Evolutionary conservation across 2,888 invertebrate species (phyloP).

Genomic region (Poecilus cupreus): DNA sequence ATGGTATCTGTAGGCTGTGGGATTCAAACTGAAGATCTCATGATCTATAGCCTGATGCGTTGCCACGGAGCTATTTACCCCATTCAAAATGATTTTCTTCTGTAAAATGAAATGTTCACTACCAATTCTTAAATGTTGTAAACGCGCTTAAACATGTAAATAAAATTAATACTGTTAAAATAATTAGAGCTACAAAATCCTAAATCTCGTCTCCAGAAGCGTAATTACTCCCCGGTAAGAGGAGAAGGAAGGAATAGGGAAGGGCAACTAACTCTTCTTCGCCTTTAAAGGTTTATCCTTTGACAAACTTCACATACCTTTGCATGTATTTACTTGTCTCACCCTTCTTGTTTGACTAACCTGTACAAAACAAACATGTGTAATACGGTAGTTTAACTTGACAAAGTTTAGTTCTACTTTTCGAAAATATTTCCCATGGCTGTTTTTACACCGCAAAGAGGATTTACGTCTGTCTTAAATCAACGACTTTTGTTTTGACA

Average conservation of each 20-base stretch:
- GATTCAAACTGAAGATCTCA: too few species aligned
- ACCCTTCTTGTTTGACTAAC: slow-evolving; percentile 42
- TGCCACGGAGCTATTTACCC: too few species aligned
- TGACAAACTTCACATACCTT: slow-evolving; percentile 33
- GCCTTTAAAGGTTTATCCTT: slow-evolving; percentile 22
- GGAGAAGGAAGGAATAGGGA: background rate
- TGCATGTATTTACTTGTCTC: slow-evolving; percentile 43
- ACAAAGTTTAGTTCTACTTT: slow-evolving; percentile 1
- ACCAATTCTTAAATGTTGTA: background rate
- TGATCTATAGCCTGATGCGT: too few species aligned
- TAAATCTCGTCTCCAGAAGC: background rate
- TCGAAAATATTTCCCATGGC: slow-evolving; percentile 12
- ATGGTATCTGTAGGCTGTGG: too few species aligned
- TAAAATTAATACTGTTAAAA: slow-evolving; percentile 14
- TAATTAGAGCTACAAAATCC: slow-evolving; percentile 1
- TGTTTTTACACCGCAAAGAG: background rate
- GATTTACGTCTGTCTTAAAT: background rate
- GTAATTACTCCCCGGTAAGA: background rate
- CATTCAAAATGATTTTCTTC: too few species aligned
- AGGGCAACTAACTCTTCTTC: slow-evolving; percentile 30
- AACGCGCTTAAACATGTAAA: background rate
- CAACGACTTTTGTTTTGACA: too few species aligned
- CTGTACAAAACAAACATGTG: slow-evolving; percentile 42
- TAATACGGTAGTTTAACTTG: slow-evolving; percentile 33
- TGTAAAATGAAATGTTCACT: too few species aligned